phyloP scores from a whole-genome alignment of 2,888 invertebrate genomes.

The Pyralis farinalis region DNA sequence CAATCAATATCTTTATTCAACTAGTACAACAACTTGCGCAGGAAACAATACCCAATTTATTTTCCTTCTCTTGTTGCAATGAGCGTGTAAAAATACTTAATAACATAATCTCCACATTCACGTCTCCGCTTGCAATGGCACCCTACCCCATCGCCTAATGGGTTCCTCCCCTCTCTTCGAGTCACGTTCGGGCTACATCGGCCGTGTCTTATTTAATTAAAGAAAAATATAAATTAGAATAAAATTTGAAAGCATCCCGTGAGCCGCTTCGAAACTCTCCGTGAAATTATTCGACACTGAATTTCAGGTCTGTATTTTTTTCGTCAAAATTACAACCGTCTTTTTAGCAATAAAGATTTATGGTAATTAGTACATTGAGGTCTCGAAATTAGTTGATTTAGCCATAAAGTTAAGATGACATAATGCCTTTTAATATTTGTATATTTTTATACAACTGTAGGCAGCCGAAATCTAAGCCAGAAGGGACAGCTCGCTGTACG shows the following conservation, averaged over 20 bases:
- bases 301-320: slow-evolving; percentile 22
- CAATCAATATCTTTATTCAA: too few relatives aligned
- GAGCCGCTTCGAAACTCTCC: slow-evolving; percentile 18
- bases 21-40: too few relatives aligned
- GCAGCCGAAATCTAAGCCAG: too few relatives aligned
- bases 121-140: slow-evolving; percentile 21
- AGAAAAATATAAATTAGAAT: slow-evolving; percentile 67
- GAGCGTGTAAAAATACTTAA: too few relatives aligned
- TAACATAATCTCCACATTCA: too few relatives aligned
- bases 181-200: slow-evolving; percentile 55
- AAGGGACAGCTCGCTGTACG: too few relatives aligned
- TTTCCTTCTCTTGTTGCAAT: too few relatives aligned
- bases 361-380: neutral
- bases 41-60: too few relatives aligned
- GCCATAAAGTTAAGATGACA: too few relatives aligned
- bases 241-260: slow-evolving; percentile 45
- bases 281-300: slow-evolving; percentile 28
- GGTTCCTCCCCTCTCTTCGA: slow-evolving; percentile 34
- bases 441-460: too few relatives aligned
- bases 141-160: slow-evolving; percentile 40
- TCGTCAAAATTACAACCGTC: slow-evolving; percentile 2
- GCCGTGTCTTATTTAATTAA: slow-evolving; percentile 64
- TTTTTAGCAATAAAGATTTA: slow-evolving; percentile 1
- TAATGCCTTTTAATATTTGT: too few relatives aligned
- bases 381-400: too few relatives aligned